phyloP scores from a whole-genome alignment of 2,113 vertebrate species.

The Crotalus viridis region DNA sequence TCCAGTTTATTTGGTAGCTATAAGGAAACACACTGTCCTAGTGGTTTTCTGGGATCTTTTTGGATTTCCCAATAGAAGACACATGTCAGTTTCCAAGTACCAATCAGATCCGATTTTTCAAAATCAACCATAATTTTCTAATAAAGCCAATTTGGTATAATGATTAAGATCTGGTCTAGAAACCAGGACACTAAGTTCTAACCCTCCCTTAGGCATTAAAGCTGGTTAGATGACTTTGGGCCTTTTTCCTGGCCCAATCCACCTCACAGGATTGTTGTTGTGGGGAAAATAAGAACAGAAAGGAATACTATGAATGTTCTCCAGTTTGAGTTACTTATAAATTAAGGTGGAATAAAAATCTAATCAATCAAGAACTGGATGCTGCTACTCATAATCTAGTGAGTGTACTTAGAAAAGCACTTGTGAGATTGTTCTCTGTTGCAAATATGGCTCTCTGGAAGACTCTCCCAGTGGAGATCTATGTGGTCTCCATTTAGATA shows the following conservation, averaged over 20 bases:
- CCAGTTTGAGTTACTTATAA: neutral
- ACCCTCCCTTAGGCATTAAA: neutral
- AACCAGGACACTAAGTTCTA: neutral
- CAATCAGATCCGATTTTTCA: neutral
- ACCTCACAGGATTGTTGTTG: neutral
- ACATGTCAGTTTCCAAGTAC: neutral
- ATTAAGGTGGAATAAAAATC: neutral
- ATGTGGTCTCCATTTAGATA: neutral
- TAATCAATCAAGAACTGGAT: neutral
- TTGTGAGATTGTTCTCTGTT: neutral
- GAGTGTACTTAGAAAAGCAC: neutral
- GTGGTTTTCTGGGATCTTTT: neutral
- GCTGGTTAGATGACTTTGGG: too few relatives aligned
- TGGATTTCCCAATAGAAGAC: neutral
- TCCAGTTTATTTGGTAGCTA: neutral
- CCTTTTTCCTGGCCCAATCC: neutral
- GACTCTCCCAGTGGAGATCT: neutral
- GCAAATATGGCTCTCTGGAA: neutral
- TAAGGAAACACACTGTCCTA: neutral
- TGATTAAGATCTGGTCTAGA: neutral
- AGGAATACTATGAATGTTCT: neutral
- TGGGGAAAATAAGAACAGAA: neutral
- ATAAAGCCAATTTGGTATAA: neutral
- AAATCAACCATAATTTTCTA: neutral
- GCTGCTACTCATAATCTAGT: neutral